These are phyloP conservation scores for Cephus sareptanus DNA, from an alignment of 2,888 invertebrate species.

Conservation along the genomic window DNA sequence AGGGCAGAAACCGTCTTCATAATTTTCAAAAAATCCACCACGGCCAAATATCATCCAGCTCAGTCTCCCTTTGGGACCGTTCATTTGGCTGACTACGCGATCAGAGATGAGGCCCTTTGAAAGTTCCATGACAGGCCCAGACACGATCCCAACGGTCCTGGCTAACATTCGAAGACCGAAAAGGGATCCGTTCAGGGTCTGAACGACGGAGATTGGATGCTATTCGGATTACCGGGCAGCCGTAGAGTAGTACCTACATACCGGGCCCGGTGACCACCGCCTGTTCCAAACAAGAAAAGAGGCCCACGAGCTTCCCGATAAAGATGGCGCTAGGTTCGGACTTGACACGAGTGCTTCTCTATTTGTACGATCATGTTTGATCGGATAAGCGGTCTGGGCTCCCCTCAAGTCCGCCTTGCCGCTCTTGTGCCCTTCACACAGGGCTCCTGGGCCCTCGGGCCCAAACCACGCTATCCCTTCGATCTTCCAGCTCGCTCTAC, in stretches of 20 bases:
- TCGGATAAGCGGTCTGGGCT: constrained; percentile 38
- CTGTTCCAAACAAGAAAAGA: constrained; percentile 18
- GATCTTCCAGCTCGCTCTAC: constrained; percentile 2
- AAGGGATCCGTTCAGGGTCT: not conserved
- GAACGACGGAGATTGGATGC: constrained; percentile 5
- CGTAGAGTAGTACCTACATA: constrained; percentile 8
- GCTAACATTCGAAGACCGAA: not conserved
- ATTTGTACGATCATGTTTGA: constrained; percentile 42
- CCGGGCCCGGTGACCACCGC: constrained; percentile 16
- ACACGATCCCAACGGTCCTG: not conserved
- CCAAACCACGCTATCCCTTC: constrained; percentile 3
- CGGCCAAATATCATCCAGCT: not conserved
- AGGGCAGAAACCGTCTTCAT: not conserved
- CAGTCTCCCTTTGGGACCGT: not conserved
- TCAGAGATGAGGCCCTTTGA: not conserved
- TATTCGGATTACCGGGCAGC: constrained; percentile 19
- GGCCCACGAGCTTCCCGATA: constrained; percentile 17
- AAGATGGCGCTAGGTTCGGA: constrained; percentile 24
- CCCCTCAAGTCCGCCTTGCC: constrained; percentile 22
- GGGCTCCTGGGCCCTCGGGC: constrained; percentile 23
- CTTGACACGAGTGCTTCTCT: constrained; percentile 37
- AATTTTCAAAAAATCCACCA: not conserved
- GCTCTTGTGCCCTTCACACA: constrained; percentile 17
- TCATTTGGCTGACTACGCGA: not conserved
- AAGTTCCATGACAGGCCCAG: not conserved